These are phyloP conservation scores for Alcis repandata DNA, from an alignment of 2,888 invertebrate genomes.

Conservation along the genomic window DNA sequence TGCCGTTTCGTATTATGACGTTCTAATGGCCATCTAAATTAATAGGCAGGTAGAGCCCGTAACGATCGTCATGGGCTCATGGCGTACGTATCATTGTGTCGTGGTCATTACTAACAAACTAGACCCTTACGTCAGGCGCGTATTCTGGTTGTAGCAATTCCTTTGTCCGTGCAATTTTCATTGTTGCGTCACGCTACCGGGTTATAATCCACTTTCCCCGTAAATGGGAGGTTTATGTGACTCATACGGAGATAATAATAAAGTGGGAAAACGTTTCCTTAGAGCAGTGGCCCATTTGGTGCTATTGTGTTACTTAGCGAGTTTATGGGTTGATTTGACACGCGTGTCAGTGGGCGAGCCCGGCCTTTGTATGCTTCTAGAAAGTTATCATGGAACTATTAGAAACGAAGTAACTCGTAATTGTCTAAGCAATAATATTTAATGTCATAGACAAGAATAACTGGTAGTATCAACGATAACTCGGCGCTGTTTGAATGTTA, in stretches of 20 bases:
- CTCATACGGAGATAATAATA: constrained; percentile 65
- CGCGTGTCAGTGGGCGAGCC: constrained; percentile 40
- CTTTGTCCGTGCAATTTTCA: constrained; percentile 83
- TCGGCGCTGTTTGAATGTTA: constrained; percentile 23
- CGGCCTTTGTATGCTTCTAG: constrained; percentile 51
- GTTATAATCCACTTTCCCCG: constrained; percentile 76
- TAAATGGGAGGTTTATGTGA: constrained; percentile 71
- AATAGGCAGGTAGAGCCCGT: constrained; percentile 40
- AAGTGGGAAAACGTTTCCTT: constrained; percentile 67
- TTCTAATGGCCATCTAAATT: constrained; percentile 47
- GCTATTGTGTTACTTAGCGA: constrained; percentile 42
- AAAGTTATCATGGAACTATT: constrained; percentile 54
- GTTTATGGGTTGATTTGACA: constrained; percentile 40
- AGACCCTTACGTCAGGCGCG: constrained; percentile 69
- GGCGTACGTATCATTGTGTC: constrained; percentile 55
- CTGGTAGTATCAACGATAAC: constrained; percentile 26
- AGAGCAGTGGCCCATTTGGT: constrained; percentile 61
- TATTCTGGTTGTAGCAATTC: constrained; percentile 72
- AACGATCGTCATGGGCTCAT: constrained; percentile 36
- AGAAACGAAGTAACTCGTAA: constrained; percentile 48
- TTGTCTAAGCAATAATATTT: constrained; percentile 50
- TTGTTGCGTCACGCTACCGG: constrained; percentile 80
- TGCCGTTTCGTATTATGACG: constrained; percentile 40
- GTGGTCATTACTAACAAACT: constrained; percentile 67
- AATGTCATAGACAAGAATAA: constrained; percentile 37